These are phyloP conservation scores for Geotrupes spiniger DNA, from an alignment of 2,888 invertebrate genomes.

Conservation along the genomic window DNA sequence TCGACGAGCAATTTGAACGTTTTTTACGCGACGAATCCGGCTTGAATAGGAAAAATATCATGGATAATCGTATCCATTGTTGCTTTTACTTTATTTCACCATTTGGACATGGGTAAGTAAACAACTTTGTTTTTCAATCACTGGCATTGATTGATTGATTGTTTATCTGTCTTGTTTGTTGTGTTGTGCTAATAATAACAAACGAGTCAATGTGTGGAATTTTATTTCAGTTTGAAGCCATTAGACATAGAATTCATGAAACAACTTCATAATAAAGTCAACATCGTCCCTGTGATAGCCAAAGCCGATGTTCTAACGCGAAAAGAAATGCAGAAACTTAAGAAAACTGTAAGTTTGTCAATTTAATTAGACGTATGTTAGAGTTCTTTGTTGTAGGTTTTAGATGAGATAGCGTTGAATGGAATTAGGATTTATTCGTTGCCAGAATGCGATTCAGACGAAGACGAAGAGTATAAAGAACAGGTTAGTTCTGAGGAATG, in stretches of 20 bases:
- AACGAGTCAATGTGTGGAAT: no score
- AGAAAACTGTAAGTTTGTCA: slow-evolving; percentile 64
- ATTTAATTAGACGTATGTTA: not conserved
- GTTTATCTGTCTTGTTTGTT: no score
- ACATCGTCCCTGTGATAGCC: slow-evolving; percentile 96
- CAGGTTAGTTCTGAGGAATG: slow-evolving; percentile 50
- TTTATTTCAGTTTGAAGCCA: slow-evolving; percentile 81
- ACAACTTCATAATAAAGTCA: slow-evolving; percentile 91
- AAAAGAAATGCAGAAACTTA: slow-evolving; percentile 83
- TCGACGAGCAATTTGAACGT: slow-evolving; percentile 95
- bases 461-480: slow-evolving; percentile 96
- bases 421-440: slow-evolving; percentile 93
- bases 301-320: slow-evolving; percentile 94
- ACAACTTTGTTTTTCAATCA: not conserved
- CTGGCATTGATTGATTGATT: no score
- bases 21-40: slow-evolving; percentile 92
- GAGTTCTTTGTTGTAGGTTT: slow-evolving; percentile 58
- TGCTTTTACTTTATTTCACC: slow-evolving; percentile 98
- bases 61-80: slow-evolving; percentile 96
- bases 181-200: no score
- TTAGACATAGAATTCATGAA: slow-evolving; percentile 96
- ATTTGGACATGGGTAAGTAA: slow-evolving; percentile 86
- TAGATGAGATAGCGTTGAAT: slow-evolving; percentile 88
- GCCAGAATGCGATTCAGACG: slow-evolving; percentile 92
- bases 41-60: slow-evolving; percentile 91